phyloP scores from a whole-genome alignment of 1,140 invertebrate genomes.

The Lasioglossum albipes region DNA sequence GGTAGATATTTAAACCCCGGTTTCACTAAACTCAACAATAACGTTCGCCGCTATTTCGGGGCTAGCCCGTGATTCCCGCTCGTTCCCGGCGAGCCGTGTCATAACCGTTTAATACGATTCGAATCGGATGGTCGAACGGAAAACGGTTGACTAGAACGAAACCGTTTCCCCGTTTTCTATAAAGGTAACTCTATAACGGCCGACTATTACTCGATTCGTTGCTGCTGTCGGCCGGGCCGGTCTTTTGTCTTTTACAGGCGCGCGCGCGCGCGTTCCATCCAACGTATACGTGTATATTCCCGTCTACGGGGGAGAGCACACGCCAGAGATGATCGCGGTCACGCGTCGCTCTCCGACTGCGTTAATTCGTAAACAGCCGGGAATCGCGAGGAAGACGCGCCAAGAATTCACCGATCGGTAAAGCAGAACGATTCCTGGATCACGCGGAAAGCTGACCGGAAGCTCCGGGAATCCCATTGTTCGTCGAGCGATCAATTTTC shows the following conservation, averaged over 20 bases:
- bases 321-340: neutral
- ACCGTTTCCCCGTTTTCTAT: neutral
- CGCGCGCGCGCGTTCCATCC: neutral
- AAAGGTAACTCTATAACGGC: neutral
- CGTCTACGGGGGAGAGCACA: neutral
- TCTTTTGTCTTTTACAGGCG: neutral
- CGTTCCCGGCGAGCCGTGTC: slow-evolving; percentile 2
- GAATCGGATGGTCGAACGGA: neutral
- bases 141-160: neutral
- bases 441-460: neutral
- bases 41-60: slow-evolving; percentile 71
- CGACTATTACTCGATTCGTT: neutral
- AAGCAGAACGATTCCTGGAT: neutral
- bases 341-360: neutral
- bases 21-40: slow-evolving; percentile 74
- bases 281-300: neutral
- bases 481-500: neutral
- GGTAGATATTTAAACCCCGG: slow-evolving; percentile 77
- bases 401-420: neutral
- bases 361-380: neutral
- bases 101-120: slow-evolving; percentile 29
- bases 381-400: neutral
- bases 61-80: slow-evolving; percentile 34
- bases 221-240: neutral
- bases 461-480: neutral